phyloP scores from a whole-genome alignment of 2,888 invertebrate genomes.

The Ditylenchus weischeri region DNA sequence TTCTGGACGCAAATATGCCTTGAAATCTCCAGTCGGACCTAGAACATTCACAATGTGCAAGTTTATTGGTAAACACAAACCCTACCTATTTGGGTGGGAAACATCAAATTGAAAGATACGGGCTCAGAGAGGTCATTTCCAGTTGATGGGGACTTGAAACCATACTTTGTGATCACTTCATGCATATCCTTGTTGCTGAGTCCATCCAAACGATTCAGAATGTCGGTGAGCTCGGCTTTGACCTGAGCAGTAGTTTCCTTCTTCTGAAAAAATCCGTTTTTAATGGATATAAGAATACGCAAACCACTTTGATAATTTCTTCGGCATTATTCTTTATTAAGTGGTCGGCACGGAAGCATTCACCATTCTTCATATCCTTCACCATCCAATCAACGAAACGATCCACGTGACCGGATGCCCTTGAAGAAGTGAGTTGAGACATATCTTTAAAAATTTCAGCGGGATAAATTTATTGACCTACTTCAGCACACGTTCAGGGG shows the following conservation, averaged over 20 bases:
- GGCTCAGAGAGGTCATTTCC: constrained; percentile 90
- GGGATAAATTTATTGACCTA: constrained; percentile 53
- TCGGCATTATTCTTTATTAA: constrained; percentile 72
- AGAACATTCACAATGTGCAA: constrained; percentile 59
- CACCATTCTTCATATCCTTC: constrained; percentile 89
- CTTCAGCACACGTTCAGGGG: constrained; percentile 92
- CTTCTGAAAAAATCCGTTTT: too few relatives aligned
- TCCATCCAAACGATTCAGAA: constrained; percentile 69
- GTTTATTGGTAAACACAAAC: not conserved
- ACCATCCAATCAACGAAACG: constrained; percentile 99
- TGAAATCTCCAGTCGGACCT: constrained; percentile 88
- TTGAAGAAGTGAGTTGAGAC: constrained; percentile 50
- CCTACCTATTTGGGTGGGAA: constrained; percentile 75
- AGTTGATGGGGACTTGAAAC: constrained; percentile 90
- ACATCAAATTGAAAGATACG: constrained; percentile 98
- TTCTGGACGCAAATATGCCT: constrained; percentile 86
- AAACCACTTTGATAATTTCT: constrained; percentile 23
- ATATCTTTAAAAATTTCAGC: not conserved
- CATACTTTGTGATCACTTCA: constrained; percentile 74
- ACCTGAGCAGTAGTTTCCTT: constrained; percentile 72
- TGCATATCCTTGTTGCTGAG: constrained; percentile 55
- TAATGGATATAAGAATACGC: too few relatives aligned
- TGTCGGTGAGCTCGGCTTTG: constrained; percentile 72
- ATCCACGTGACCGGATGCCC: constrained; percentile 96
- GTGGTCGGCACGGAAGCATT: constrained; percentile 95